Percentiles rank a stretch among this genome's conserved stretches.
Evolutionary conservation across 2,797 vertebrate genomes (phyloP).

Genomic region (Rhabdomys pumilio): DNA sequence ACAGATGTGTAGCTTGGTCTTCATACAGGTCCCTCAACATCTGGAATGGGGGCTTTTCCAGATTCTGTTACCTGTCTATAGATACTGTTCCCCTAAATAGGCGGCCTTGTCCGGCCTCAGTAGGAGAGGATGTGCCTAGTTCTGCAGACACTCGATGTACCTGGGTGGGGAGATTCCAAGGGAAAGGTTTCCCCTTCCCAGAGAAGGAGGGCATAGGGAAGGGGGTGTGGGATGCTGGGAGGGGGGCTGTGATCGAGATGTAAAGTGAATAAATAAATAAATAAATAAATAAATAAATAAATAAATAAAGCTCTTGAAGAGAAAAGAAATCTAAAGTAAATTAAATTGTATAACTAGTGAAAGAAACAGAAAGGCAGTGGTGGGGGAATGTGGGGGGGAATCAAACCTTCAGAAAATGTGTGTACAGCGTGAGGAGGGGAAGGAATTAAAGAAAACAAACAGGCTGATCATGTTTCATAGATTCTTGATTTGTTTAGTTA

Average conservation of each 20-base stretch:
- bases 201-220: not conserved
- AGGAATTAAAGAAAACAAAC: constrained; percentile 52
- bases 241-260: not conserved
- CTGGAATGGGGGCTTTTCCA: not conserved
- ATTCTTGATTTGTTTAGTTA: constrained; percentile 78
- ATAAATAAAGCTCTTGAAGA: not conserved
- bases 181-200: not conserved
- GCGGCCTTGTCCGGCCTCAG: not conserved
- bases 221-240: not conserved
- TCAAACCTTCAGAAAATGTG: constrained; percentile 59
- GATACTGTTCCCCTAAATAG: not conserved
- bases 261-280: not conserved
- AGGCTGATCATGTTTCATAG: constrained; percentile 71
- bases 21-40: not conserved
- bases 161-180: not conserved
- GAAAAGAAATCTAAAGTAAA: constrained; percentile 20
- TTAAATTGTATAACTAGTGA: constrained; percentile 19
- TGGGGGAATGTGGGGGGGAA: not conserved
- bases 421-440: not conserved
- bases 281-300: not conserved
- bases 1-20: not conserved
- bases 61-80: not conserved
- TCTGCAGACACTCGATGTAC: not conserved
- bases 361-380: not conserved
- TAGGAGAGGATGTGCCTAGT: not conserved